Percentiles rank a stretch among this genome's conserved stretches.
phyloP scores from a whole-genome alignment of 2,113 vertebrate genomes.

The Lathamus discolor region DNA sequence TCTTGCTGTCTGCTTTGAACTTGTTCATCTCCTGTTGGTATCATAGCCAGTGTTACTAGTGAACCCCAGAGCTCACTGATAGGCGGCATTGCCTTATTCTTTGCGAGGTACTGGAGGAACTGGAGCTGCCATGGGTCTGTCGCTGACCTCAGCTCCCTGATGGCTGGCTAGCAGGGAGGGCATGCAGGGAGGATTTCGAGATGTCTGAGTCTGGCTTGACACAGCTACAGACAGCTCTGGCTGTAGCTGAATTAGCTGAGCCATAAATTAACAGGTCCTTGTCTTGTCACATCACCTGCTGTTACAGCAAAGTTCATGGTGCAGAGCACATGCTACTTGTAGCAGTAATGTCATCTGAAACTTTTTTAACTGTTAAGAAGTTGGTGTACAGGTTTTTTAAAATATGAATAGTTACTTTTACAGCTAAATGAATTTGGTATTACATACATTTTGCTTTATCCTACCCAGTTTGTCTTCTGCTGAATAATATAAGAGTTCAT shows the following conservation, averaged over 20 bases:
- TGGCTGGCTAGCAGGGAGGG: background rate
- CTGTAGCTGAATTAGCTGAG: background rate
- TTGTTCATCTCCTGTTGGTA: background rate
- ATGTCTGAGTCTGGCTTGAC: background rate
- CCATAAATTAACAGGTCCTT: background rate
- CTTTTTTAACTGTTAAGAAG: background rate
- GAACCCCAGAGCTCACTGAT: rapidly evolving
- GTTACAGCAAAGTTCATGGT: background rate
- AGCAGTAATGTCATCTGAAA: background rate
- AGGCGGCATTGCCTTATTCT: background rate
- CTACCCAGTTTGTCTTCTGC: background rate
- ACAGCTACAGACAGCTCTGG: background rate
- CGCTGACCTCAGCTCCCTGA: background rate
- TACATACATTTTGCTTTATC: background rate
- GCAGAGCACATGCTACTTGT: background rate
- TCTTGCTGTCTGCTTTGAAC: background rate
- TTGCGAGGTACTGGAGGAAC: rapidly evolving
- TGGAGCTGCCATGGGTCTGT: background rate
- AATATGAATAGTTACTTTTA: background rate
- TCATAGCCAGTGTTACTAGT: background rate
- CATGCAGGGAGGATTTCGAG: background rate
- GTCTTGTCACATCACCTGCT: background rate
- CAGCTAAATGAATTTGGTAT: background rate
- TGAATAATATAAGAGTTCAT: background rate
- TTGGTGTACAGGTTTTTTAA: background rate